Percentiles rank a stretch among this genome's conserved stretches.
phyloP scores from a whole-genome alignment of 2,888 invertebrate genomes.

The Luperina nickerlii region DNA sequence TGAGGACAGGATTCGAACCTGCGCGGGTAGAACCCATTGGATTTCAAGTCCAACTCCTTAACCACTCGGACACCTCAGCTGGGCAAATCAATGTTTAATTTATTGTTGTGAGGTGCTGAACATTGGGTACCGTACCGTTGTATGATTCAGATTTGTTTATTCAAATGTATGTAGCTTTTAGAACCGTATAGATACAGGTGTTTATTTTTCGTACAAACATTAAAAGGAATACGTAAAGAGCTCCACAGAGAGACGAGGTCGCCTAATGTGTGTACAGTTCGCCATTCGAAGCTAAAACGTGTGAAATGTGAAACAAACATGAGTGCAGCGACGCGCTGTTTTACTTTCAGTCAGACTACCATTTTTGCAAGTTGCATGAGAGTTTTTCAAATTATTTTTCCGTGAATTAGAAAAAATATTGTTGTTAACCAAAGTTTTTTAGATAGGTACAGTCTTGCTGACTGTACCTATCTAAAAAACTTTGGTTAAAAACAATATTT shows the following conservation, averaged over 20 bases:
- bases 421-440: not conserved
- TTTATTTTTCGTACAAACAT: conserved; percentile 33
- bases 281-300: conserved; percentile 64
- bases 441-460: too few species aligned
- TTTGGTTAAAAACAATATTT: too few species aligned
- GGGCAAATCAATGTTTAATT: conserved; percentile 13
- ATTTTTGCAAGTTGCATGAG: conserved; percentile 13
- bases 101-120: not conserved
- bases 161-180: conserved; percentile 32
- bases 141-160: conserved; percentile 27
- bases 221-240: conserved; percentile 49
- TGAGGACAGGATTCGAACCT: conserved; percentile 90
- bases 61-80: conserved; percentile 91
- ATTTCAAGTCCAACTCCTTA: conserved; percentile 91
- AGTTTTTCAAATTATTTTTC: not conserved
- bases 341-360: conserved; percentile 29
- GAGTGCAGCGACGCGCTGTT: conserved; percentile 52
- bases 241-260: conserved; percentile 40
- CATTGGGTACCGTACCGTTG: not conserved
- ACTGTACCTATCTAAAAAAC: too few species aligned
- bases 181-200: conserved; percentile 1
- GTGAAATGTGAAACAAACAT: conserved; percentile 60
- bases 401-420: not conserved
- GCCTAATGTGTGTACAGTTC: conserved; percentile 50
- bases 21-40: conserved; percentile 91